Evolutionary conservation across 2,113 vertebrate genomes (phyloP), one percentile per base, ranked within the genome.

Genomic region (Aegithalos caudatus): DNA sequence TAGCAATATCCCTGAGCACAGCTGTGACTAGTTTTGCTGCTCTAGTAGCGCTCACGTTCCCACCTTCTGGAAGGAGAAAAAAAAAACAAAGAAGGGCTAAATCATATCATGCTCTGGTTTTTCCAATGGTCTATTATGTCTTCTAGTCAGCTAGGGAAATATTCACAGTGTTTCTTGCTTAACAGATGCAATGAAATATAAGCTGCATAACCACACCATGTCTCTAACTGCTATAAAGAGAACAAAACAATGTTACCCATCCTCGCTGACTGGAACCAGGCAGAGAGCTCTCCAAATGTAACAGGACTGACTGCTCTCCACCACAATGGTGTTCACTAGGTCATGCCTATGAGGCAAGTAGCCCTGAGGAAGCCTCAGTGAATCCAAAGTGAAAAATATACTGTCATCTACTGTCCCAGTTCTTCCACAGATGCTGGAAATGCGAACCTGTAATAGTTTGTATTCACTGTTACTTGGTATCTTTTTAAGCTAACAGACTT

Each of bases 261-360:
- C 72, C 81, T 83, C 89, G 64, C 62, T 73, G 81, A 96, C 97
- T 0, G 99, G 99, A 10, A 98, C 98, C 96, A 99, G 97, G 88
- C 99, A 99, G 48, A 99, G 96, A 3, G 99, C 99, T 97, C 99
- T 98, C 99, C 99, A 99, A 71, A 97, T 45, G 51, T 98, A 99
- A 67, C 98, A 97, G 0, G 99, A 99, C 97, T 99, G 99, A 94
- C 82, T 99, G 98, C 99, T 99, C 95, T 99, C 99, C 95, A 99
- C 98, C 89, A 99, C 98, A 60, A 99, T 97, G 0, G 98, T 56
- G 54, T 98, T 99, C 93, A 99, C 99, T 33, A 98, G 12, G 40
- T 99, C 98, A 8, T 98, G 92, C 21, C 58, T 95, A 7, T 37
- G 47, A 6, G 99, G 99, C 38, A 81, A 72, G 54, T 99, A 99